Conservation (phyloP, 2,113 vertebrate species). For the Cyanoderma ruficeps region DNA sequence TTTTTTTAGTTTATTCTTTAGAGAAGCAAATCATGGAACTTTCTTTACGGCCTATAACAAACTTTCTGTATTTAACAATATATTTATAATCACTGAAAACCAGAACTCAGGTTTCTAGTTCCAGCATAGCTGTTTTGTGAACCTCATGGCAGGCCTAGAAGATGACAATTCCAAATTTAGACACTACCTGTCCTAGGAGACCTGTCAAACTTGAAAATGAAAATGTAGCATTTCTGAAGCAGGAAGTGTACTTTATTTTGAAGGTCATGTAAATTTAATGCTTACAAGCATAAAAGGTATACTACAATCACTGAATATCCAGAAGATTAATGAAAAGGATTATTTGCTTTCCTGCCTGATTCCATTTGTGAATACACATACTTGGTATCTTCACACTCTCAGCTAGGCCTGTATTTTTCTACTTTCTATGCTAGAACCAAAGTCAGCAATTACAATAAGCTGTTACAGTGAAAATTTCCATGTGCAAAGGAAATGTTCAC, state of each 20-base stretch:
- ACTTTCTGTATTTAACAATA: background rate
- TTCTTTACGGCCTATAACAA: background rate
- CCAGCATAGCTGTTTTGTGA: background rate
- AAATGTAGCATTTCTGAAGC: background rate
- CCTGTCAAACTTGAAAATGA: background rate
- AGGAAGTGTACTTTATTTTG: background rate
- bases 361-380: background rate
- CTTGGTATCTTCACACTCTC: rapidly evolving
- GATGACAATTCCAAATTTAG: background rate
- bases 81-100: background rate
- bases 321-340: background rate
- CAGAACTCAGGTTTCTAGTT: background rate
- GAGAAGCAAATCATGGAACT: background rate
- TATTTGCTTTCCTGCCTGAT: background rate
- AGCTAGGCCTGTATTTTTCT: background rate
- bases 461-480: background rate
- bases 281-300: background rate
- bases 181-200: background rate
- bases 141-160: background rate
- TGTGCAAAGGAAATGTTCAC: background rate
- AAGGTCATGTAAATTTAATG: background rate
- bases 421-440: background rate
- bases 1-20: background rate
- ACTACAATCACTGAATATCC: background rate
- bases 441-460: background rate